Evolutionary conservation across 1,140 invertebrate genomes (phyloP), one percentile per base, ranked within the genome.

Genomic region (Ips nitidus): DNA sequence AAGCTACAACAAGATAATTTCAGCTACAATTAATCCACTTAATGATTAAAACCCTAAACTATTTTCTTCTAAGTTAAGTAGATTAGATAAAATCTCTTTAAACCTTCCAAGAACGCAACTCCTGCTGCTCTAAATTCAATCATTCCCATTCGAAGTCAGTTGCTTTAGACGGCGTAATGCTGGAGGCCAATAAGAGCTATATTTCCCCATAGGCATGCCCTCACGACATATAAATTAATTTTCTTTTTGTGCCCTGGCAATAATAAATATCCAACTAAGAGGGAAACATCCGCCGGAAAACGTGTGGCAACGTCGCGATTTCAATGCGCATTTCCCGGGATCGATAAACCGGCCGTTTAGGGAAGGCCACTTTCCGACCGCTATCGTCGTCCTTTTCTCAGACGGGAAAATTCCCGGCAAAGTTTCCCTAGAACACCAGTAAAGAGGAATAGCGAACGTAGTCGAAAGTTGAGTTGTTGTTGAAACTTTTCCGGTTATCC

Each of bases 311-410:
- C 57, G 22, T 3, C 7, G 66, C 58, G n/a, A 1, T 47, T 7
- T 53, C 39, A 50, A 60, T 68, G 66, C 66, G 66, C 66, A 68
- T 68, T 68, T 60, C 66, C 42, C 38, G 57, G 6, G 57, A 68
- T 68, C 66, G 66, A 68, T 68, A 7, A 50, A 47, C 4, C 6
- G 38, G n/a, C 2, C 39, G n/a, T 50, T 41, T 43, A 8, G 36
- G 41, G 36, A 62, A 62, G 41, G n/a, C n/a, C 39, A 7, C 38
- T 47, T 62, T 50, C 45, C 60, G 47, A 40, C 60, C 37, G 60
- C 60, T 42, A 4, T 22, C 37, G 38, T n/a, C 42, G 58, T 42
- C 22, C 4, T 40, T 60, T 60, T 36, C 45, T 4, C 58, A n/a
- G 42, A 22, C 41, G 40, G 7, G 4, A 22, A 4, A 2, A 41